Conservation (phyloP, 2,888 invertebrate genomes). For the Hyposoter didymator region DNA sequence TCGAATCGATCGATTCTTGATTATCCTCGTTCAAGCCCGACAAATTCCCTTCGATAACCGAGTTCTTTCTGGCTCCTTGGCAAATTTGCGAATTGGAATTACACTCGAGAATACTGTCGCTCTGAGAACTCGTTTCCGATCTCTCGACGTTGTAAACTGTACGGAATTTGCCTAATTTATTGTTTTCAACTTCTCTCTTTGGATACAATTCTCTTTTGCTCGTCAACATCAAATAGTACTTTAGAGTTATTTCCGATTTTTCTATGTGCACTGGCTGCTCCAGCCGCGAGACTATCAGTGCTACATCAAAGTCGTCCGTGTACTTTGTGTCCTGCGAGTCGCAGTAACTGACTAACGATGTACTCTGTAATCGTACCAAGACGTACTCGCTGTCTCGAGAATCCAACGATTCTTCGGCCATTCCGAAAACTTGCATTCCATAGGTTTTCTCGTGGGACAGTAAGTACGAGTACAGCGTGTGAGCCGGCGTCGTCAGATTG, state of each 20-base stretch:
- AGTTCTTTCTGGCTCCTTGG: slow-evolving; percentile 60
- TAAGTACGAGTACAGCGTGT: slow-evolving; percentile 89
- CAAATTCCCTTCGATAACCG: slow-evolving; percentile 63
- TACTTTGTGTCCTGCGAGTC: slow-evolving; percentile 87
- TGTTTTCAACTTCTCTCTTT: slow-evolving; percentile 87
- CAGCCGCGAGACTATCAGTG: slow-evolving; percentile 87
- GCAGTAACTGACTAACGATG: slow-evolving; percentile 86
- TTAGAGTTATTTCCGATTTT: slow-evolving; percentile 80
- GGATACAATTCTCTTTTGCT: slow-evolving; percentile 86
- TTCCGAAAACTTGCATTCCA: slow-evolving; percentile 88
- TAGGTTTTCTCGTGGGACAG: slow-evolving; percentile 88
- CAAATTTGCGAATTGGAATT: slow-evolving; percentile 66
- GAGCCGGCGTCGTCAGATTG: slow-evolving; percentile 87
- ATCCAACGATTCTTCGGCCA: slow-evolving; percentile 84
- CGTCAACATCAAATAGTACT: slow-evolving; percentile 81
- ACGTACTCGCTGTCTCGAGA: slow-evolving; percentile 86
- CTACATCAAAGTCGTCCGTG: slow-evolving; percentile 89
- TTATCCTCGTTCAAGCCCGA: slow-evolving; percentile 54
- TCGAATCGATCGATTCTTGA: slow-evolving; percentile 56
- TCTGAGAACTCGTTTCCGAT: slow-evolving; percentile 75
- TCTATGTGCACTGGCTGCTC: slow-evolving; percentile 81
- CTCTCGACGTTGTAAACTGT: slow-evolving; percentile 85
- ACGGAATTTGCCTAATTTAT: slow-evolving; percentile 87
- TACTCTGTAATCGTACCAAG: slow-evolving; percentile 87
- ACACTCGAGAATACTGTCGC: slow-evolving; percentile 77